Evolutionary conservation across 2,113 vertebrate genomes (phyloP).

Genomic region (Rissa tridactyla): DNA sequence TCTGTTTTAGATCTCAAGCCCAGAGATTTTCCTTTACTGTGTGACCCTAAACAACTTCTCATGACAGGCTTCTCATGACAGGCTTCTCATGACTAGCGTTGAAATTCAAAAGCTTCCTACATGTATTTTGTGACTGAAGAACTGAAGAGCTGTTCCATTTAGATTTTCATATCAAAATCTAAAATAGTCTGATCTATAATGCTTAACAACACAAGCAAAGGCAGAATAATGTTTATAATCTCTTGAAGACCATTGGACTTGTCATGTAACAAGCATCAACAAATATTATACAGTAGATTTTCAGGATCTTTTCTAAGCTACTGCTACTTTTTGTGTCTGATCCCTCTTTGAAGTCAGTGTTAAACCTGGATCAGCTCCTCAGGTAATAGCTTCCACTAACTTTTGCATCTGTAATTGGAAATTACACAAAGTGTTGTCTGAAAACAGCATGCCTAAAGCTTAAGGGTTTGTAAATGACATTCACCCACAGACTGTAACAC

Average conservation of each 20-base stretch:
- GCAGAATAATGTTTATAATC: not conserved
- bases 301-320: not conserved
- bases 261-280: not conserved
- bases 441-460: not conserved
- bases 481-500: not conserved
- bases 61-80: not conserved
- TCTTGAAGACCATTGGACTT: not conserved
- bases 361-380: not conserved
- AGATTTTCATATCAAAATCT: not conserved
- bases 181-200: not conserved
- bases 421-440: not conserved
- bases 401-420: not conserved
- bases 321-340: not conserved
- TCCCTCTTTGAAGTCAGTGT: not conserved
- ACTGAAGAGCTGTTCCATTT: not conserved
- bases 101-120: not conserved
- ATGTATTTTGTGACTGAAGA: not conserved
- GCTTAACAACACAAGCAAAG: not conserved
- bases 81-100: not conserved
- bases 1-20: not conserved
- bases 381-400: not conserved
- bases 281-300: not conserved
- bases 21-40: not conserved
- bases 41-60: not conserved
- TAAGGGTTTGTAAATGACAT: not conserved